These are phyloP conservation scores for Poeciliopsis turneri DNA, from an alignment of 2,797 vertebrate genomes.

Conservation along the genomic window DNA sequence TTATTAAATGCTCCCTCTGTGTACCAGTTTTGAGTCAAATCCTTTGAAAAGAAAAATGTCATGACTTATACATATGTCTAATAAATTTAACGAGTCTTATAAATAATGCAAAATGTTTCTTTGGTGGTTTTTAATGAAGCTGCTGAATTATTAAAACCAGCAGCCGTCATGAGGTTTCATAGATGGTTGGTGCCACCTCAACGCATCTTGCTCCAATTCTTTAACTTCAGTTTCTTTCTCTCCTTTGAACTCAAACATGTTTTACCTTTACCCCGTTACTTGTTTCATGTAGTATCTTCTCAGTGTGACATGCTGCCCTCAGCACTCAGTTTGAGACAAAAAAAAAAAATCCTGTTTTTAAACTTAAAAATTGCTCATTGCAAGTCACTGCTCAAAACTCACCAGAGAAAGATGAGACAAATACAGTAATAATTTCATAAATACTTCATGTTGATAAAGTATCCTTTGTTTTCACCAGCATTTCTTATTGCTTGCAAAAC, in stretches of 20 bases:
- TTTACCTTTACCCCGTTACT: slow-evolving; percentile 19
- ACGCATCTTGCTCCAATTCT: slow-evolving; percentile 44
- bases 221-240: slow-evolving; percentile 23
- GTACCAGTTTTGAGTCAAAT: slow-evolving; percentile 55
- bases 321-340: slow-evolving; percentile 3
- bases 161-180: slow-evolving; percentile 61
- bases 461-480: not conserved
- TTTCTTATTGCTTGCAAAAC: not conserved
- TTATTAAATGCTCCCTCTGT: slow-evolving; percentile 15
- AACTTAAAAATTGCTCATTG: not conserved
- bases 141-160: slow-evolving; percentile 75
- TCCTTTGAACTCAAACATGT: slow-evolving; percentile 16
- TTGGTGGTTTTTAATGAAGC: slow-evolving; percentile 63
- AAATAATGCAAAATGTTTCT: slow-evolving; percentile 73
- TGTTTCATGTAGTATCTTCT: slow-evolving; percentile 25
- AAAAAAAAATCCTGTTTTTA: slow-evolving; percentile 6
- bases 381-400: not conserved
- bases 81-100: slow-evolving; percentile 74
- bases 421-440: not conserved
- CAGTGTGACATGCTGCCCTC: slow-evolving; percentile 17
- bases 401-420: not conserved
- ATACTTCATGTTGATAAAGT: not conserved
- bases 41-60: slow-evolving; percentile 67
- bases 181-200: slow-evolving; percentile 52
- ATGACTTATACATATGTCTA: slow-evolving; percentile 76